These are phyloP conservation scores for Brachionus paranguensis DNA, from an alignment of 1,140 invertebrate species.

Conservation along the genomic window DNA sequence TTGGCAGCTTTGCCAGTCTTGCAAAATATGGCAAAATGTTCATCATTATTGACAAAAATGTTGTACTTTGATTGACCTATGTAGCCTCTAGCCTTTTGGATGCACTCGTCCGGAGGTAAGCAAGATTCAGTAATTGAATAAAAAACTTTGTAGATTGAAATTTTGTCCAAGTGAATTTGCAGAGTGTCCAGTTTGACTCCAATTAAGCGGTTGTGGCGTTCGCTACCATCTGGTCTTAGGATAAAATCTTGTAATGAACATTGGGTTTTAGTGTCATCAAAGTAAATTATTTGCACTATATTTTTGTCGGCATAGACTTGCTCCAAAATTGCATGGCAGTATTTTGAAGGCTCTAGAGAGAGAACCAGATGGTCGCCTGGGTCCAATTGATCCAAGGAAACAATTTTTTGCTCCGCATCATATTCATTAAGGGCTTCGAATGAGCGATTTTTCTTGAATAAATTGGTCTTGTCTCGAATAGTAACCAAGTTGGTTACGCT, in stretches of 20 bases:
- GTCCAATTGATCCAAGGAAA: background rate
- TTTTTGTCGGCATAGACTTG: background rate
- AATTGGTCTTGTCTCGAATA: background rate
- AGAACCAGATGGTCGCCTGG: background rate
- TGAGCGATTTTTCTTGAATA: background rate
- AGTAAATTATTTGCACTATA: background rate
- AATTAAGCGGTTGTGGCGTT: background rate
- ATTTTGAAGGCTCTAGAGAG: background rate
- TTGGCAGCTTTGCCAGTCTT: constrained; percentile 23
- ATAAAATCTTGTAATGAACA: background rate
- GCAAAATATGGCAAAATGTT: constrained; percentile 27
- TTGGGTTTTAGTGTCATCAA: background rate
- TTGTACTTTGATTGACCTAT: background rate
- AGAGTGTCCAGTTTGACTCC: background rate
- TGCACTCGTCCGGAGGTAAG: background rate
- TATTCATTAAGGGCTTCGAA: background rate
- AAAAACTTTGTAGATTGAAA: constrained; percentile 13
- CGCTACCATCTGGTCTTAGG: background rate
- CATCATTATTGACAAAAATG: constrained; percentile 31
- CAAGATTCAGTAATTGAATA: background rate
- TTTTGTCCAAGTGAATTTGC: background rate
- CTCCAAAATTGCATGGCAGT: constrained; percentile 9
- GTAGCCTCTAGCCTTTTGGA: background rate
- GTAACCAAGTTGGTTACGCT: background rate
- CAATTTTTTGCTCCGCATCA: background rate